phyloP scores from a whole-genome alignment of 2,888 invertebrate genomes.

The Acheta domesticus region DNA sequence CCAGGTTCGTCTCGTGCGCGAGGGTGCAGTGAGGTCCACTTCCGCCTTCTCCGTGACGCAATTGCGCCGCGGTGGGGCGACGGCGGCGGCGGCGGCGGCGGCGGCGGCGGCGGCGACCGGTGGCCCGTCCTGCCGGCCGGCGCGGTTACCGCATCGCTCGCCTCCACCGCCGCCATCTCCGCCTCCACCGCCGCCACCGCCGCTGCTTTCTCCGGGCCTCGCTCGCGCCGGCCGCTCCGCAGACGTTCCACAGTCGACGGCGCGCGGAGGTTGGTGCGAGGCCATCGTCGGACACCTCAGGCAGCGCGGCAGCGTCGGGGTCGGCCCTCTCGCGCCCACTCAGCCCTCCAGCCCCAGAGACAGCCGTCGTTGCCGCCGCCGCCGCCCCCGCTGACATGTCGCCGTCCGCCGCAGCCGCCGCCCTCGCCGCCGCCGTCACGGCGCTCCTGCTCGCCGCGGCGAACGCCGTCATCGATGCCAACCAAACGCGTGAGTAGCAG shows the following conservation, averaged over 20 bases:
- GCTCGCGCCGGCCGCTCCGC: not conserved
- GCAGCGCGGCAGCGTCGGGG: not conserved
- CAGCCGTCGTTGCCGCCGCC: not conserved
- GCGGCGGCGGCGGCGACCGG: not conserved
- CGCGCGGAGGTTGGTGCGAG: not conserved
- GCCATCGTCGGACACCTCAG: too few relatives aligned
- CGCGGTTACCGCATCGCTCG: not conserved
- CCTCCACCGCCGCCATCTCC: not conserved
- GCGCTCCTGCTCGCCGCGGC: not conserved
- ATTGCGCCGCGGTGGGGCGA: not conserved
- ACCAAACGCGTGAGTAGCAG: not conserved
- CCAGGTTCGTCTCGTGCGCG: not conserved
- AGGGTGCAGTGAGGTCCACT: not conserved
- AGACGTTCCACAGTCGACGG: not conserved
- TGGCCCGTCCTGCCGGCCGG: too few relatives aligned
- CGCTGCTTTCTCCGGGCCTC: not conserved
- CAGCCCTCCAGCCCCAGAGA: not conserved
- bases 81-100: not conserved
- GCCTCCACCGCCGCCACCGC: not conserved
- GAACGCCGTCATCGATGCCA: not conserved
- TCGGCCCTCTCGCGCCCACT: not conserved
- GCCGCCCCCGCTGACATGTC: not conserved
- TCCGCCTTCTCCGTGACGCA: constrained; percentile 18
- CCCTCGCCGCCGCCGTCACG: not conserved
- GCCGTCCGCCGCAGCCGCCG: not conserved